These are phyloP conservation scores for Clarias pachynema DNA, from an alignment of 2,797 vertebrate species.

Conservation along the genomic window DNA sequence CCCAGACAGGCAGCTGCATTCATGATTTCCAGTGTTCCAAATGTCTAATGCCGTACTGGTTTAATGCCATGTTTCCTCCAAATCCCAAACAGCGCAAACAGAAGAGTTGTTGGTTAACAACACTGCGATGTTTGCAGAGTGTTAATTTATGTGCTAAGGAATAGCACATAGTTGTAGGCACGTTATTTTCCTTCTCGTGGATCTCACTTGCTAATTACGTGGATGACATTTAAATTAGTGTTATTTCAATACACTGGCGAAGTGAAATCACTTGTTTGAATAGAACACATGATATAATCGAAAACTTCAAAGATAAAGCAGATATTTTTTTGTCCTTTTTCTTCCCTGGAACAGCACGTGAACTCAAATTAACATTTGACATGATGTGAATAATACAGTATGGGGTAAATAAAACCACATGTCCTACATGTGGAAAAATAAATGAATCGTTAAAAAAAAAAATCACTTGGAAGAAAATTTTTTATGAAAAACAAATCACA, in stretches of 20 bases:
- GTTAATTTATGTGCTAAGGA: not conserved
- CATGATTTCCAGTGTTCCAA: not conserved
- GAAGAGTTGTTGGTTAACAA: not conserved
- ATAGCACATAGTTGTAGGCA: not conserved
- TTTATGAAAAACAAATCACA: not conserved
- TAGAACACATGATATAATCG: not conserved
- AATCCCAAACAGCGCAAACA: not conserved
- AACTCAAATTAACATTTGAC: not conserved
- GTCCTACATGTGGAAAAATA: not conserved
- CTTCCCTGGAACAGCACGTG: not conserved
- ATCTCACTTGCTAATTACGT: not conserved
- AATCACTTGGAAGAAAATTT: not conserved
- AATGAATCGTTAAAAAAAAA: not conserved
- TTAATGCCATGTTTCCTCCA: slow-evolving; percentile 10
- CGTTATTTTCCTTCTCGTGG: not conserved
- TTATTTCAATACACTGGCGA: not conserved
- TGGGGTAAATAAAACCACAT: not conserved
- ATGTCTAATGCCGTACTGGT: not conserved
- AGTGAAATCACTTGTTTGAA: not conserved
- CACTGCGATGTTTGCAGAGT: not conserved
- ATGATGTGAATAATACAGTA: not conserved
- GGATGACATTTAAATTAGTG: not conserved
- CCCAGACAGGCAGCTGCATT: not conserved
- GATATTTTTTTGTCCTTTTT: not conserved
- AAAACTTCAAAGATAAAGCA: not conserved